Base-by-base conservation (phyloP, 2,113 vertebrate genomes). In the Brachyhypopomus gauderio region DNA sequence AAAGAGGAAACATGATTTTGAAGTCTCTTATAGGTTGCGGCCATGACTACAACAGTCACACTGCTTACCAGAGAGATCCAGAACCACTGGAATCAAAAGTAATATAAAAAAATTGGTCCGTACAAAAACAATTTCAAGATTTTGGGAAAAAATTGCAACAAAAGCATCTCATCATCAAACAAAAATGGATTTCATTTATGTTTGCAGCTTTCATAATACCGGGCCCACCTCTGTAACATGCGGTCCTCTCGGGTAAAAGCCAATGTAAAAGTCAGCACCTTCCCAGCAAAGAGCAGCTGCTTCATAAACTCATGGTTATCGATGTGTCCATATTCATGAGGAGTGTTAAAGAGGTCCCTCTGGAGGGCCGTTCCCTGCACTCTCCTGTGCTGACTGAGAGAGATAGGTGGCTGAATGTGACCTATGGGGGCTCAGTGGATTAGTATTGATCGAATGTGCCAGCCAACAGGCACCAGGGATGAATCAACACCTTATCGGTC, bases 381-480 rank as follows among this genome's bases (percentile, higher is more conserved):
- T 27, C 76, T 72, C 66, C 52, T 79, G 81, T 80, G 45, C 69
- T 83, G 88, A 89, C 88, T 87, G 78, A 88, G 88, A 91, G 27
- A 67, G 85, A 90, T 85, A 79, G 76, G 22, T 27, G 55, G 67
- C 60, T 76, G 48, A 69, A 83, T 80, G 69, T 83, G 80, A 83
- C 84, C 80, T 60, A 30, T 80, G 80, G 79, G 27, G 41, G 55
- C 56, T 71, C 36, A 79, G 41, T 72, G 84, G 75, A 84, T 85
- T 82, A 88, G 85, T 89, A 90, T 90, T 85, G 89, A 91, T 82
- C 72, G 78, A 73, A 62, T 81, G 81, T 64, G 85, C 73, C 81
- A 83, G 80, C 55, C 59, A 71, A 83, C 85, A 77, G 83, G 64
- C 82, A 83, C 23, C 70, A 30, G 62, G 85, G 59, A 86, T 72